Base-by-base conservation (phyloP, 2,113 vertebrate species). In the Aplodontia rufa region DNA sequence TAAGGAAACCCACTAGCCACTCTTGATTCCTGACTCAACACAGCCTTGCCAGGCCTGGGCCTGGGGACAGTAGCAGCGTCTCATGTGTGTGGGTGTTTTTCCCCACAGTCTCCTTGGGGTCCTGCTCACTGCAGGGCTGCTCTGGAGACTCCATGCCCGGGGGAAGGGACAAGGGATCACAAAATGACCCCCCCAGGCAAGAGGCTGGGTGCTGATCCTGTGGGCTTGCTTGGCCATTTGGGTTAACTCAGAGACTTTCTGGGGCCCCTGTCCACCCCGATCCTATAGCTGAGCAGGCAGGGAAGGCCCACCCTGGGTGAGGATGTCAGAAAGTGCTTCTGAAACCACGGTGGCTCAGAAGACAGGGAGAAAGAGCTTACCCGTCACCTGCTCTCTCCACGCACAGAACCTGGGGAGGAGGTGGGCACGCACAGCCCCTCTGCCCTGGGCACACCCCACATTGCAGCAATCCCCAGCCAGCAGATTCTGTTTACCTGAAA, bases 151-250 rank as follows among this genome's bases (percentile, higher is more conserved):
- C 49, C 40, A 8, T 28, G 30, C 42, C 17, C 6, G 5, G 9
- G 22, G 55, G 5, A 20, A 16, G 49, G n/a, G 3, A 11, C 7
- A 40, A 80, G 32, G 66, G 19, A 26, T 14, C 6, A 17, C 22
- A 24, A 0, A 14, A 0, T 2, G n/a, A 8, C 1, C 11, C 53
- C 53, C 53, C 28, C 2, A 0, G 47, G 20, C 37, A 7, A 40
- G 19, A 40, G 20, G 16, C 37, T n/a, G 32, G 82, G 28, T 2
- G 3, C 40, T 47, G 62, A 40, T 1, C 28, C 19, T 8, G 3
- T 0, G 0, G 30, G 85, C 49, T 51, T 5, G 0, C 1, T 2
- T 5, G 71, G 28, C n/a, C 60, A 9, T 13, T 1, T 53, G 62
- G 37, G 58, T 35, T 1, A 16, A 10, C 35, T 24, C 17, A 26